Evolutionary conservation across 2,113 vertebrate species (phyloP), one percentile per base, ranked within the genome.

Genomic region (Ceyx margarethae): DNA sequence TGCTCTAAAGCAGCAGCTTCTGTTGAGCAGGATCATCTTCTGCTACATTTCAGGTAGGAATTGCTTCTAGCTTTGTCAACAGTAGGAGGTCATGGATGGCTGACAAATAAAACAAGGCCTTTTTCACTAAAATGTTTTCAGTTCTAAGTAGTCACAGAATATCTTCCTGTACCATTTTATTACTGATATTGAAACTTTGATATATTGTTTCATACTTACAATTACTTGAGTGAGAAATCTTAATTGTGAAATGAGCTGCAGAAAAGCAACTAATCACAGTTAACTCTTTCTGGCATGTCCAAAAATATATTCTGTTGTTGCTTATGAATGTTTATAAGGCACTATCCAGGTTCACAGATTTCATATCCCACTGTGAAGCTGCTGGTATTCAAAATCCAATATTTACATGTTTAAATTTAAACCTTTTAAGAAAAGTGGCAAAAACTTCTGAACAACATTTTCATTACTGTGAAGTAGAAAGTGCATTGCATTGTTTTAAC

Each of bases 21-120:
- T 95, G 94, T 95, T 60, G 81, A 79, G 81, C 87, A 81, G 94
- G 87, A 96, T 97, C 95, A 92, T 97, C 94, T 97, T 94, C 88
- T 94, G 87, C 85, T 93, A 94, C 79, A 94, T 94, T 97, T 97
- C 96, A 96, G 97, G 97, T 72, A 97, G 92, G 91, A 96, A 95
- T 86, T 97, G 87, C 92, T 97, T 95, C 95, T 97, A 92, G 96
- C 97, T 98, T 97, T 97, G 96, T 97, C 96, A 97, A 95, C 96
- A 97, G 96, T 96, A 94, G 97, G 97, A 97, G 96, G 96, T 97
- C 93, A 74, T 95, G 97, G 97, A 97, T 95, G 64, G 29, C 91
- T 97, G 97, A 96, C 98, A 98, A 97, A 95, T 92, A 96, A 97
- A 98, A 96, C 96, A 97, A 96, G 82, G 91, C 95, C 86, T 95